A percentile compares a stretch with the other conserved stretches of the same genome.
These are phyloP conservation scores for Tichodroma muraria DNA, from an alignment of 2,113 vertebrate genomes.

Conservation along the genomic window DNA sequence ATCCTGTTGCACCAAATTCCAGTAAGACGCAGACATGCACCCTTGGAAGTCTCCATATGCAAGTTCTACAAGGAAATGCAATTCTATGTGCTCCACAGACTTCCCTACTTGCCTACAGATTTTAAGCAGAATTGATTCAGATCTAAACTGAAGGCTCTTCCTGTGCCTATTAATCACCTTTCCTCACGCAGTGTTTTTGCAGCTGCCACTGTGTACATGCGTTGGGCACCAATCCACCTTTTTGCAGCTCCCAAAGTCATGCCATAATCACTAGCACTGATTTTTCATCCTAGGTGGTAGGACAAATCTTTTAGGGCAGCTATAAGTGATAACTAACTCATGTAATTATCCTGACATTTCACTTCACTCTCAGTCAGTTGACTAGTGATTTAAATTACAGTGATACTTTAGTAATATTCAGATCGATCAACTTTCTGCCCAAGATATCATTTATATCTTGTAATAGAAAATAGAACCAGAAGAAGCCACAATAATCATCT, in stretches of 20 bases:
- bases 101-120: not conserved
- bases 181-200: not conserved
- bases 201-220: not conserved
- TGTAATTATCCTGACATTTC: not conserved
- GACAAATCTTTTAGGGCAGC: not conserved
- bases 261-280: accelerated
- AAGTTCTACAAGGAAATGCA: not conserved
- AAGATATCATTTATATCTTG: not conserved
- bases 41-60: not conserved
- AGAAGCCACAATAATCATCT: not conserved
- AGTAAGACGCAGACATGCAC: accelerated
- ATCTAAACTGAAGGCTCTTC: conserved; percentile 9
- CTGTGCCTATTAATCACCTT: conserved; percentile 17
- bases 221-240: not conserved
- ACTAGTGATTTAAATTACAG: not conserved
- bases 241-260: not conserved
- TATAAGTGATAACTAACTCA: not conserved
- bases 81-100: not conserved
- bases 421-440: not conserved
- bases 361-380: not conserved
- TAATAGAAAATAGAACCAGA: not conserved
- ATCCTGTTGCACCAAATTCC: not conserved
- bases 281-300: not conserved
- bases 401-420: not conserved
- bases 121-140: not conserved